Evolutionary conservation across 2,888 invertebrate species (phyloP).

Genomic region (Caradrina kadenii): DNA sequence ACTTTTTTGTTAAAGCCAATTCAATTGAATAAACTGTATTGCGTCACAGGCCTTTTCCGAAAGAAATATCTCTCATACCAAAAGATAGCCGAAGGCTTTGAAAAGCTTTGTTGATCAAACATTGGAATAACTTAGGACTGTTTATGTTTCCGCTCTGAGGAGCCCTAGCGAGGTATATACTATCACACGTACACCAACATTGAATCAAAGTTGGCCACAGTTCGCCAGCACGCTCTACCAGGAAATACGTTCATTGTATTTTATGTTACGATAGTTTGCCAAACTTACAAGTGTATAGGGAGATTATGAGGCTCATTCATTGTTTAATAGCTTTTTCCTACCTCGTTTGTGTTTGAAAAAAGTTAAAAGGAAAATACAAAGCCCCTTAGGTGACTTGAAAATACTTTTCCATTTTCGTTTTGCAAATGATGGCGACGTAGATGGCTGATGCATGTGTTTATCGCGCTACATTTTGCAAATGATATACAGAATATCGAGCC

Average conservation of each 20-base stretch:
- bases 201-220: slow-evolving; percentile 58
- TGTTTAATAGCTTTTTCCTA: slow-evolving; percentile 56
- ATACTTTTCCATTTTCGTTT: slow-evolving; percentile 64
- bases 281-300: slow-evolving; percentile 58
- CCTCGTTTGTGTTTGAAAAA: slow-evolving; percentile 45
- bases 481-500: slow-evolving; percentile 71
- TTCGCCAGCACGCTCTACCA: slow-evolving; percentile 37
- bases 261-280: slow-evolving; percentile 58
- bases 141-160: slow-evolving; percentile 28
- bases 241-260: slow-evolving; percentile 60
- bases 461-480: slow-evolving; percentile 69
- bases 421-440: slow-evolving; percentile 21
- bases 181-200: slow-evolving; percentile 47
- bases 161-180: slow-evolving; percentile 23
- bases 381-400: slow-evolving; percentile 55
- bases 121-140: slow-evolving; percentile 21
- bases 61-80: background rate
- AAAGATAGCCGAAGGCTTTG: background rate
- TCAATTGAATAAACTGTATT: background rate
- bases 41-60: background rate
- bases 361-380: slow-evolving; percentile 54
- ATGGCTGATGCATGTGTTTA: slow-evolving; percentile 70
- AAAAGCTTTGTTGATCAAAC: slow-evolving; percentile 22
- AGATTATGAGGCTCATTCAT: slow-evolving; percentile 60
- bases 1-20: slow-evolving; percentile 1